Base-by-base conservation (phyloP, 2,113 vertebrate species). In the Kobus ellipsiprymnus region DNA sequence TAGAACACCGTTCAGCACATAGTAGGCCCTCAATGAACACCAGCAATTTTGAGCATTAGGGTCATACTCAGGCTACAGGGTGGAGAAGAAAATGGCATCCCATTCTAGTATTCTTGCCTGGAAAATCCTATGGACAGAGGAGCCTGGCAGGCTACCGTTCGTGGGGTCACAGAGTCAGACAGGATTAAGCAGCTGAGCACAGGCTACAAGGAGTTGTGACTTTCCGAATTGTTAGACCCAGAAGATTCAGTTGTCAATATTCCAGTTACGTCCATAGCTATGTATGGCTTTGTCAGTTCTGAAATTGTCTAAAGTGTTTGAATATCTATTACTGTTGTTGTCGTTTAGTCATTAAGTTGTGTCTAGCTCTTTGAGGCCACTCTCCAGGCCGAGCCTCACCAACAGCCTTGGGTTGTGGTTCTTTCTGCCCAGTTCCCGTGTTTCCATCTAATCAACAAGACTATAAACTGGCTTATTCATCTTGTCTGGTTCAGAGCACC, bases 401-500 rank as follows among this genome's bases (percentile, higher is more conserved):
- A 29, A n/a, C 40, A 46, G 21, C 5, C 10, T 33, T 10, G 55
- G 84, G 80, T 7, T 52, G 12, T 27, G 48, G n/a, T 25, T 62
- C 29, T 83, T 44, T 33, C 48, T 36, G 6, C 6, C 2, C 5
- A 0, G 1, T 67, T 94, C 14, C 71, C 21, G 27, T 48, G 80
- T 60, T 82, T 36, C 55, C 11, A 4, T 44, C 81, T 30, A 15
- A 17, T 91, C 95, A 87, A 94, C 48, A 15, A 19, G 7, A 4
- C 44, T 2, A 57, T 97, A 96, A 98, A 67, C 40, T 3, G 67
- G 50, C 81, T 91, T 94, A 94, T 83, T 96, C 88, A 36, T 40
- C 54, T 23, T 71, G 64, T 82, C 59, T 88, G 36, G 2, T 30
- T 40, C 71, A n/a, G 14, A 50, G 50, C 23, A 91, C 46, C 91